A percentile compares a stretch with the other conserved stretches of the same genome.
phyloP scores from a whole-genome alignment of 2,797 vertebrate species.

The Clamator glandarius region DNA sequence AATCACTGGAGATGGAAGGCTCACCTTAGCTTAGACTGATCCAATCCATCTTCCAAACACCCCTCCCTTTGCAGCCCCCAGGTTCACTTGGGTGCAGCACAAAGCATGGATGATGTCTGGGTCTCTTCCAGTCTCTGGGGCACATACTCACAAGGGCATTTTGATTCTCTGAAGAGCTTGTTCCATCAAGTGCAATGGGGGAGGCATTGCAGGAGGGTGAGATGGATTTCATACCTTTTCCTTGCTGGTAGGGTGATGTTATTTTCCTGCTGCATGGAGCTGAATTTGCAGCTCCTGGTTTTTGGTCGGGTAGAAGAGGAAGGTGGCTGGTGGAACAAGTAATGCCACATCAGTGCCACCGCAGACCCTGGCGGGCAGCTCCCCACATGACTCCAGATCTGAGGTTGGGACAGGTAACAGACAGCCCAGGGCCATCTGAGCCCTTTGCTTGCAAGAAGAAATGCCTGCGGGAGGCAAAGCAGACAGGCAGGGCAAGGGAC shows the following conservation, averaged over 20 bases:
- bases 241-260: neutral
- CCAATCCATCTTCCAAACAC: neutral
- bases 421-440: neutral
- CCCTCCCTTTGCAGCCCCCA: neutral
- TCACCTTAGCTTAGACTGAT: neutral
- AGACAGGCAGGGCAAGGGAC: neutral
- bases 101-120: neutral
- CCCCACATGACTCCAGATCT: neutral
- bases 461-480: neutral
- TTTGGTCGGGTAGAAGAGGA: neutral
- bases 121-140: neutral
- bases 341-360: fast-evolving
- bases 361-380: neutral
- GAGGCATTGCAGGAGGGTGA: neutral
- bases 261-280: neutral
- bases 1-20: neutral
- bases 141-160: neutral
- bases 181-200: neutral
- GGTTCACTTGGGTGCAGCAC: neutral
- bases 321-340: neutral
- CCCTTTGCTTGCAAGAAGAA: fast-evolving
- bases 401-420: neutral
- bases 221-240: neutral
- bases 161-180: neutral
- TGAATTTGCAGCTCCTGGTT: fast-evolving